Base-by-base conservation (phyloP, 1,140 invertebrate genomes). In the Diuraphis noxia region DNA sequence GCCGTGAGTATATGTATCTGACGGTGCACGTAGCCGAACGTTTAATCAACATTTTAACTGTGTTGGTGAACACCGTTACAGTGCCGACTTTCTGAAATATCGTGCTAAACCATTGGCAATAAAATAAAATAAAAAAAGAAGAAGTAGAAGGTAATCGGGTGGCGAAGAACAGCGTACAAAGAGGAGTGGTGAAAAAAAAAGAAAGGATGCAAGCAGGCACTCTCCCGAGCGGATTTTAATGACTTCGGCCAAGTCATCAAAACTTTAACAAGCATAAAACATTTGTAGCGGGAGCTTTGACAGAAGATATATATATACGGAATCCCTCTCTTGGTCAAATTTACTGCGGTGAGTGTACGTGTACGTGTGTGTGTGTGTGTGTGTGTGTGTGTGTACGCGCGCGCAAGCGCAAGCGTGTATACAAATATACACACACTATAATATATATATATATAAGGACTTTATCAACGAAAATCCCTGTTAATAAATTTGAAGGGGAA, bases 191-290 rank as follows among this genome's bases (percentile, higher is more conserved):
- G 4, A 25, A 34, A 19, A 43, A 46, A 21, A 43, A 19, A 85
- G 19, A 49, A 49, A 52, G 9, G 38, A 36, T 85, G 6, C 36
- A 23, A 19, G 8, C 23, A 34, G 17, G 46, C 2, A 86, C 49
- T 25, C 36, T 86, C 34, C 34, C 46, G 43, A 86, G 34, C 46
- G 34, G 52, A 88, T 77, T 63, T 88, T 88, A 88, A 88, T 77
- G 87, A 88, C 87, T 72, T 41, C 23, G 56, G 56, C 40, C 87
- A 34, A 72, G 87, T 77, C 63, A 88, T 88, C 52, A 72, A 88
- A 88, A 88, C 87, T 72, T 88, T 72, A 72, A 72, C 87, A 88
- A 88, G 87, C 87, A 88, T 88, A 88, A 88, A 88, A 88, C 87
- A 88, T 88, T 72, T 17, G 52, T 30, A 72, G n/a, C 30, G 30